Evolutionary conservation across 2,113 vertebrate genomes (phyloP), one percentile per base, ranked within the genome.

Genomic region (Leuciscus idus): DNA sequence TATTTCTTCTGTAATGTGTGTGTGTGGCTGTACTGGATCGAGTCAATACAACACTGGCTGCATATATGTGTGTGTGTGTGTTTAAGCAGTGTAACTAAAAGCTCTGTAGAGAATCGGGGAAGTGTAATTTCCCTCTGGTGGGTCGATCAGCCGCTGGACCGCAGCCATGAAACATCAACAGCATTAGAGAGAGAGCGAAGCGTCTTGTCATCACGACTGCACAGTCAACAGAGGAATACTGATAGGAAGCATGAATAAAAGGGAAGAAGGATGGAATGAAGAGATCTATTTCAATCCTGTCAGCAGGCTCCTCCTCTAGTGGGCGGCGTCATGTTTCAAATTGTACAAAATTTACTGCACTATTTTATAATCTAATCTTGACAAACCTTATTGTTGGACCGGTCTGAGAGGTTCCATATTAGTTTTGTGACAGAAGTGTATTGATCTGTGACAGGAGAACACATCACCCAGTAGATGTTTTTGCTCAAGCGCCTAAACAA

Each of bases 81-180:
- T 39, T 28, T 28, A 3, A 11, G 23, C 39, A n/a, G 26, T 55
- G 52, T 70, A n/a, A 73, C 82, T 73, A 84, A 73, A 73, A 70
- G 79, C 79, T 48, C 79, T 81, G 39, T 48, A 48, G 39, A 81
- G 79, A 64, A 66, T 64, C 57, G 12, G 59, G 11, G 19, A n/a
- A 79, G 61, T 79, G 52, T 79, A 61, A 79, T 79, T 79, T 64
- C n/a, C 4, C 13, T 64, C 1, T 11, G 39, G 39, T 64, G 59
- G 79, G 17, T 81, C 59, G 61, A 81, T 81, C 1, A 48, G 33
- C 30, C 9, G 5, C 33, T 39, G 77, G 77, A 79, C 10, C 33
- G 19, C 55, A 59, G 52, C 75, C 75, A 77, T 48, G 15, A 33
- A 17, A 23, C 4, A 23, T 28, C 74, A 30, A 55, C 43, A 50